Evolutionary conservation across 2,888 invertebrate genomes (phyloP), one percentile per base, ranked within the genome.

Genomic region (Chromoteleia sp.): DNA sequence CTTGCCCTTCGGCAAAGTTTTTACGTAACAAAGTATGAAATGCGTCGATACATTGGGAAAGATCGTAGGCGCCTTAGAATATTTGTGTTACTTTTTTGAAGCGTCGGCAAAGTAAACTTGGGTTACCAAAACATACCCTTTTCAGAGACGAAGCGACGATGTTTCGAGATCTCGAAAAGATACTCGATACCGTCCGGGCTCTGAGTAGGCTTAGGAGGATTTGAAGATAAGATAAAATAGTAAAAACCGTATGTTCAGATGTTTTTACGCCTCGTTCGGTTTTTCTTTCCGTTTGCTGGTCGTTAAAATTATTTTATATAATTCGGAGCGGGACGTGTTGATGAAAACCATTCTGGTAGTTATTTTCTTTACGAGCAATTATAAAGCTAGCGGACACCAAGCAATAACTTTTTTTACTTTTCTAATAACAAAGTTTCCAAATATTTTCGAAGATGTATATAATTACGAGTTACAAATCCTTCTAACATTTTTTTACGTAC

Each of bases 221-320:
- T 6, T 14, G 15, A n/a, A 76, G 76, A 76, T 76, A 76, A 76
- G 76, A 76, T 76, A 76, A 76, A 68, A 68, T 39, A 54, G 76
- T 67, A 75, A 76, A 54, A 68, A 21, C 14, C 54, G 68, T 17
- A 8, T 12, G 29, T n/a, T 36, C 29, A 8, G 25, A 14, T 17
- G 12, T 68, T 77, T 77, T 77, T 77, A 56, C 50, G 29, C 52
- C 63, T 77, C 70, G 39, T 68, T 33, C 14, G 41, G 19, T 19
- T 63, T 70, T 77, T 33, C 56, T 50, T 48, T 58, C 15, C 41
- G 75, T 58, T 54, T 30, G 15, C 48, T 21, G n/a, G 8, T 3
- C 8, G 30, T 52, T 41, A 21, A 56, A 65, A 48, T 59, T 19
- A 41, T 59, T 67, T 67, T 50, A 58, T 29, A 48, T 67, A 30